Evolutionary conservation across 1,140 invertebrate species (phyloP).

Genomic region (Drosophila elegans): DNA sequence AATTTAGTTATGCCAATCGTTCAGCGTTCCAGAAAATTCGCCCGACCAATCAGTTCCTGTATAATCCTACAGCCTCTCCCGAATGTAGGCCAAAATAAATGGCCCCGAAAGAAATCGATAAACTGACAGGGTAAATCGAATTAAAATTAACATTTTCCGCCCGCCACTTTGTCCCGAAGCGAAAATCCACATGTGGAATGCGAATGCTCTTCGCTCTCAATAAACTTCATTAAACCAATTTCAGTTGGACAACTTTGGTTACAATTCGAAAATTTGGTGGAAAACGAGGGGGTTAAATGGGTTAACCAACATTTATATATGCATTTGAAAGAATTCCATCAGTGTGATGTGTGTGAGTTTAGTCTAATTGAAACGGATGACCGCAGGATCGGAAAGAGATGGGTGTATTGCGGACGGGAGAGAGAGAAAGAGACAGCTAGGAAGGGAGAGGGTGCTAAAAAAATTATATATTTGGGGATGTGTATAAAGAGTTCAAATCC

Average conservation of each 20-base stretch:
- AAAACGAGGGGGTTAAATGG: slow-evolving; percentile 1
- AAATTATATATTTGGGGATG: background rate
- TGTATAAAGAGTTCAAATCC: no score
- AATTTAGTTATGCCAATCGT: background rate
- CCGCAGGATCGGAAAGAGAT: slow-evolving; percentile 35
- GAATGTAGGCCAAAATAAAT: slow-evolving; percentile 14
- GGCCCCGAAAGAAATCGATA: slow-evolving; percentile 18
- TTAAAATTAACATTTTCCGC: slow-evolving; percentile 46
- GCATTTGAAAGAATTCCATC: slow-evolving; percentile 15
- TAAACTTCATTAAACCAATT: slow-evolving; percentile 52
- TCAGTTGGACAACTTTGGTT: slow-evolving; percentile 30
- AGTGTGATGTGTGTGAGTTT: slow-evolving; percentile 20
- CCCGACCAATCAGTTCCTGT: background rate
- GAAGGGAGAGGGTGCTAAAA: no score
- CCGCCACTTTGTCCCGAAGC: background rate
- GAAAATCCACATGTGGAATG: slow-evolving; percentile 16
- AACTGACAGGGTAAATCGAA: slow-evolving; percentile 31
- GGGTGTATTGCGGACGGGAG: background rate
- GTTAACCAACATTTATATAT: slow-evolving; percentile 40
- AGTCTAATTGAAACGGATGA: slow-evolving; percentile 60
- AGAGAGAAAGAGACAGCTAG: background rate
- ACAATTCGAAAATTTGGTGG: slow-evolving; percentile 25
- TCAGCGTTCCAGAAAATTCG: background rate
- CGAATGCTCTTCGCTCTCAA: slow-evolving; percentile 19
- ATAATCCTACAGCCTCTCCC: background rate